Conservation (phyloP, 2,797 vertebrate genomes). For the Fistularia tabacaria region DNA sequence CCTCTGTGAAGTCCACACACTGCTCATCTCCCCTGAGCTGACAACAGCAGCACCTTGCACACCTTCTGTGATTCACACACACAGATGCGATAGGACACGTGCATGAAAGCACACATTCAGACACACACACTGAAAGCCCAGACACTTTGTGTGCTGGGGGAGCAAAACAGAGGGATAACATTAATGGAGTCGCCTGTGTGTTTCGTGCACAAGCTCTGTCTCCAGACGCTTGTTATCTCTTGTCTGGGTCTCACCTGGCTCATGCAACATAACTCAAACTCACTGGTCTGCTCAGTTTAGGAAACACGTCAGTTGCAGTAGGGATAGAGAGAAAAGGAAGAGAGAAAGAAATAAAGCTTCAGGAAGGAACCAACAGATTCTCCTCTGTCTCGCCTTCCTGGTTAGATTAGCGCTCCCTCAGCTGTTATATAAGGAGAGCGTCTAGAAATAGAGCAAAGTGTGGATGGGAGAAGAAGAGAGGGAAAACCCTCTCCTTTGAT, state of each 20-base stretch:
- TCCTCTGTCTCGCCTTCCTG: conserved; percentile 63
- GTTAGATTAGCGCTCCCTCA: conserved; percentile 57
- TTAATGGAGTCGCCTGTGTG: conserved; percentile 18
- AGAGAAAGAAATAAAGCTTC: conserved; percentile 29
- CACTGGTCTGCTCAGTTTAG: conserved; percentile 48
- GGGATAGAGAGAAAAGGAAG: neutral
- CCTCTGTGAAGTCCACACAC: too few species aligned
- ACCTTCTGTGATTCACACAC: too few species aligned
- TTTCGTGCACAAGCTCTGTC: conserved; percentile 13
- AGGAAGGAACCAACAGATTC: conserved; percentile 69
- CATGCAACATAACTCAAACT: conserved; percentile 10
- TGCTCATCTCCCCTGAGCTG: too few species aligned
- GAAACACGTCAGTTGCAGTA: conserved; percentile 24
- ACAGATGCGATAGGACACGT: too few species aligned
- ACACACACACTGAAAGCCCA: neutral
- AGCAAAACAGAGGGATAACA: conserved; percentile 8
- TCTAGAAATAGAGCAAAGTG: conserved; percentile 64
- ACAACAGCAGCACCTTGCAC: neutral
- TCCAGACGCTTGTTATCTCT: conserved; percentile 23
- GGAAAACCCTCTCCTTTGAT: conserved; percentile 68
- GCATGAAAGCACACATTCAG: too few species aligned
- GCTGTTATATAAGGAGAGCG: conserved; percentile 65
- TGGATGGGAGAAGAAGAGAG: conserved; percentile 50
- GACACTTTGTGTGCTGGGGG: neutral
- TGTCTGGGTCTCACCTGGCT: conserved; percentile 50